Percentiles rank a stretch among this genome's conserved stretches.
Evolutionary conservation across 2,797 vertebrate species (phyloP).

Genomic region (Muraenolepis orangiensis): DNA sequence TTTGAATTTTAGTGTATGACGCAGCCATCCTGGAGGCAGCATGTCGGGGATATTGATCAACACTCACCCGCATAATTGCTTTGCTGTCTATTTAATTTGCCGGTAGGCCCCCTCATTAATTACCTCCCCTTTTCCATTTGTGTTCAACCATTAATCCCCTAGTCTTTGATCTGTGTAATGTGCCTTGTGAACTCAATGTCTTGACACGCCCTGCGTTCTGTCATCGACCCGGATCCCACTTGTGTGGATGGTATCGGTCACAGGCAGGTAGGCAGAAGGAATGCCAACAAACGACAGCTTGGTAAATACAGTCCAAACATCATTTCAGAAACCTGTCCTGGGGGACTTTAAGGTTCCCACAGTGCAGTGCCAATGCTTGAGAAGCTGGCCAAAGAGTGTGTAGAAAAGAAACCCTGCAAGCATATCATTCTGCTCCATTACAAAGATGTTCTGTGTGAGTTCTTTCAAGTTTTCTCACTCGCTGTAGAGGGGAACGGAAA

Average conservation of each 20-base stretch:
- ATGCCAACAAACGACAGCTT: neutral
- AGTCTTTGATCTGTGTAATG: conserved; percentile 64
- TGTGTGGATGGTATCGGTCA: neutral
- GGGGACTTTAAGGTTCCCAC: neutral
- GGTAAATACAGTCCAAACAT: conserved; percentile 1
- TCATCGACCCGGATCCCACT: conserved; percentile 25
- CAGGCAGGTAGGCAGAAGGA: neutral
- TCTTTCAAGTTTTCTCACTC: neutral
- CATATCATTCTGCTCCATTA: neutral
- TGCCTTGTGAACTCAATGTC: conserved; percentile 47
- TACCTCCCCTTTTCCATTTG: conserved; percentile 48
- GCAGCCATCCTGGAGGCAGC: conserved; percentile 47
- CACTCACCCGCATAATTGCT: conserved; percentile 63
- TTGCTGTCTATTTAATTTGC: conserved; percentile 66
- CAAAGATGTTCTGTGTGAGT: conserved; percentile 1
- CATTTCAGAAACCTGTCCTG: neutral
- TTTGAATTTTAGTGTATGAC: conserved; percentile 35
- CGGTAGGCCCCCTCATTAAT: conserved; percentile 64
- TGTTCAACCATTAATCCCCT: conserved; percentile 60
- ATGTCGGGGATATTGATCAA: conserved; percentile 71
- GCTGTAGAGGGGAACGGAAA: neutral
- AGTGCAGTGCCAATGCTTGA: neutral
- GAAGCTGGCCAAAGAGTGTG: neutral
- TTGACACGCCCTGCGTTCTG: conserved; percentile 43
- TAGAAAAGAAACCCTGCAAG: neutral